Evolutionary conservation across 2,797 vertebrate genomes (phyloP), one percentile per base, ranked within the genome.

Genomic region (Mormyrops attenuatus): DNA sequence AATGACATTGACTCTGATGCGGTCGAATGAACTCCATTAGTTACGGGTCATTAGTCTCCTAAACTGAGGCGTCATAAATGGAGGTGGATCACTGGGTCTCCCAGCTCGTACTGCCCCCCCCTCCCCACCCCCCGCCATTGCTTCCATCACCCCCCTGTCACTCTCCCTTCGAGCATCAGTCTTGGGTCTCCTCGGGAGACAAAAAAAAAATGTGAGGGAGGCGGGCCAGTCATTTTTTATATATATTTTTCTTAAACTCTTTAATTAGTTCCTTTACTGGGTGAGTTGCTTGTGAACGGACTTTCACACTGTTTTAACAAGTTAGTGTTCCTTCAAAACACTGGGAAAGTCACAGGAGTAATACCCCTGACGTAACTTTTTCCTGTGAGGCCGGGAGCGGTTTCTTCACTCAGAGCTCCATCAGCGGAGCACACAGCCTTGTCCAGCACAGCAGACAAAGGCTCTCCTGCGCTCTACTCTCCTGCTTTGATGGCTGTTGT

Each of bases 1-100:
- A 73, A 88, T 85, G 89, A 88, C 89, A 80, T 88, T 90, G 89
- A 90, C 87, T 90, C 26, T 90, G 60, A 90, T 90, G 49, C 22
- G 80, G 80, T 52, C 80, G 82, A 86, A 90, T 88, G 88, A 90
- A 85, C 57, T 60, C 26, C 47, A 52, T 88, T 85, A 88, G 26
- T 85, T n/a, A 88, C 17, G 77, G 88, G 87, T 88, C 89, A 88
- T 69, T 69, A 44, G 73, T 88, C 80, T 85, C 89, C 84, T 53
- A 53, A 50, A 88, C 44, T 84, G 86, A 60, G 87, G 85, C 60
- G 88, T 88, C 80, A 44, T 55, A 84, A 73, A 77, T 44, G 66
- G 50, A 60, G 38, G 89, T 5, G 47, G 53, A 17, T 0, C 55
- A 86, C 15, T 15, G 17, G 53, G 53, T 66, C 85, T 30, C 30